Evolutionary conservation across 2,797 vertebrate species (phyloP).

Genomic region (Pseudotriccus pelzelni): DNA sequence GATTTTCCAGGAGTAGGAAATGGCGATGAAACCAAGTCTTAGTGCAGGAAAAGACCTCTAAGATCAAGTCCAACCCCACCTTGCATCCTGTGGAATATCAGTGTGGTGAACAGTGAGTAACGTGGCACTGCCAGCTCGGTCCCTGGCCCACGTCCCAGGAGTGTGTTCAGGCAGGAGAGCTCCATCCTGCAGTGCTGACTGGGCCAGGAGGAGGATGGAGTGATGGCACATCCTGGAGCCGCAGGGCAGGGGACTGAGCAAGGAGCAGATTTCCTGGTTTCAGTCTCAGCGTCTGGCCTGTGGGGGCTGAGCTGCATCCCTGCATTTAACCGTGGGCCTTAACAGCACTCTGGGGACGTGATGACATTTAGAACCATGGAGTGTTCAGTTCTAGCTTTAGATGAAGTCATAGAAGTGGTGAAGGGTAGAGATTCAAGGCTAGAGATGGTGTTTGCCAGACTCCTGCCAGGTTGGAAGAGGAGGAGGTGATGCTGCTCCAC

Average conservation of each 20-base stretch:
- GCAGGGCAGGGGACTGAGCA: rapidly evolving
- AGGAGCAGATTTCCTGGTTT: rapidly evolving
- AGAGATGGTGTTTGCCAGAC: background rate
- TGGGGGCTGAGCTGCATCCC: background rate
- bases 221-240: background rate
- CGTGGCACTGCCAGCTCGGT: rapidly evolving
- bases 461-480: background rate
- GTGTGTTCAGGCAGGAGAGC: background rate
- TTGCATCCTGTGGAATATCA: background rate
- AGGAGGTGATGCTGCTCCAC: background rate
- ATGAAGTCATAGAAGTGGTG: background rate
- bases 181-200: rapidly evolving
- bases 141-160: no score
- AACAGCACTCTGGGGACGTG: background rate
- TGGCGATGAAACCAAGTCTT: background rate
- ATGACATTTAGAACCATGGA: background rate
- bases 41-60: background rate
- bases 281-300: background rate
- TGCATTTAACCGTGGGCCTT: background rate
- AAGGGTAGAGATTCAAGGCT: background rate
- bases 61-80: background rate
- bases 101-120: background rate
- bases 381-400: background rate
- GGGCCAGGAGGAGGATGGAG: background rate
- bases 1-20: background rate